phyloP scores from a whole-genome alignment of 2,113 vertebrate species.

The Nothocercus julius region DNA sequence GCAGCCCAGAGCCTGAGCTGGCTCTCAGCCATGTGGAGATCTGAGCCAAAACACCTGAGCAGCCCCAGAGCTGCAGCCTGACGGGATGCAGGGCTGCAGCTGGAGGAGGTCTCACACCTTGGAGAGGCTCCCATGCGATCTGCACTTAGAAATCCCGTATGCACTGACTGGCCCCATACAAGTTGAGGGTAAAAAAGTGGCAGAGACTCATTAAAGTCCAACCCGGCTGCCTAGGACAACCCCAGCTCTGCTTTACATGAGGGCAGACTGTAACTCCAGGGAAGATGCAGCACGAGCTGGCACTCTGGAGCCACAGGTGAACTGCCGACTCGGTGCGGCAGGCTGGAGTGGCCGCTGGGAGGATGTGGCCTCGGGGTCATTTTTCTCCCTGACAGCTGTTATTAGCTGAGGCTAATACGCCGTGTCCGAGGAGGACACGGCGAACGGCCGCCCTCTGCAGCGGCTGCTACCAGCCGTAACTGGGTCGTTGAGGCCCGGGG shows the following conservation, averaged over 20 bases:
- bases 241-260: not conserved
- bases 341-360: not conserved
- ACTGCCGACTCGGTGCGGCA: not conserved
- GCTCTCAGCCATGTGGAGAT: not conserved
- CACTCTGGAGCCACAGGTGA: not conserved
- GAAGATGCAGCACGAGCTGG: rapidly evolving
- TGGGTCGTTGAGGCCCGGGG: not conserved
- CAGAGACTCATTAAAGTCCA: not conserved
- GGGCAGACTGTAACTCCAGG: not conserved
- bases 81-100: rapidly evolving
- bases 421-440: not conserved
- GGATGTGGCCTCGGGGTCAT: not conserved
- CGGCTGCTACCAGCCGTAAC: not conserved
- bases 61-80: not conserved
- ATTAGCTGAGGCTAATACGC: not conserved
- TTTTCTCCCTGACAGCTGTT: not conserved
- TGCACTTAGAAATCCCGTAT: not conserved
- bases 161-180: not conserved
- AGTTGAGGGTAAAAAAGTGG: not conserved
- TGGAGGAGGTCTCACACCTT: not conserved
- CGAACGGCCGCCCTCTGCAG: not conserved
- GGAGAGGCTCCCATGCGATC: rapidly evolving
- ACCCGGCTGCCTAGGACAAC: not conserved
- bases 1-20: no score
- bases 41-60: not conserved